Base-by-base conservation (phyloP, 2,797 vertebrate species). In the Esox lucius region DNA sequence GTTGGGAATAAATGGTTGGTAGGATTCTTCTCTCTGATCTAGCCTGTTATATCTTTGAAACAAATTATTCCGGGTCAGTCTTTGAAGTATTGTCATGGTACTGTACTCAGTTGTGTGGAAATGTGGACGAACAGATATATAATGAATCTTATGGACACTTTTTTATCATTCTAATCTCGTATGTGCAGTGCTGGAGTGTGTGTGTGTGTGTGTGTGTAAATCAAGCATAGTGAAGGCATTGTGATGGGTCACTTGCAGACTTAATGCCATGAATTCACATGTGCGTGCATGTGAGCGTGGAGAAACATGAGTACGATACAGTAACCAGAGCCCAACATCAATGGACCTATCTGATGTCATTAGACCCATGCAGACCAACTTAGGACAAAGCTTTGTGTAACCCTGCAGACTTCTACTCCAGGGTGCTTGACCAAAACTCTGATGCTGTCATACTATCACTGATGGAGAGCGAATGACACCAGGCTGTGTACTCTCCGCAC, bases 261-360 rank as follows among this genome's bases (percentile, higher is more conserved):
- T 28, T 70, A 26, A 48, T 61, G 48, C 56, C 39, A 56, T 49
- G 46, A 70, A 56, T 73, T 72, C 49, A 35, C 42, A 53, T 12
- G 70, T 62, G 15, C 69, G 42, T 53, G 31, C 35, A 39, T 33
- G 61, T 8, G 26, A 1, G 31, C n/a, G 19, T 66, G 15, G 28
- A 42, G 77, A 82, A 90, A 90, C 75, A 3, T 49, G 77, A 61
- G 56, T 61, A 61, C 22, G 26, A 84, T 78, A 77, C 81, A 85
- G 91, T 85, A 90, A 94, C 88, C 68, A 74, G 88, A 91, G 83
- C 77, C 81, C 51, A 22, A 48, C 46, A 71, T 71, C 72, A 73
- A 73, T 81, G 72, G 69, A 83, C 71, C 72, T 91, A 78, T 91
- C 88, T 71, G 74, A 79, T 93, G 85, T 87, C 90, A 48, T 74